phyloP scores from a whole-genome alignment of 35 echinoderm and acorn worm genomes.

The Heliocidaris erythrogramma region DNA sequence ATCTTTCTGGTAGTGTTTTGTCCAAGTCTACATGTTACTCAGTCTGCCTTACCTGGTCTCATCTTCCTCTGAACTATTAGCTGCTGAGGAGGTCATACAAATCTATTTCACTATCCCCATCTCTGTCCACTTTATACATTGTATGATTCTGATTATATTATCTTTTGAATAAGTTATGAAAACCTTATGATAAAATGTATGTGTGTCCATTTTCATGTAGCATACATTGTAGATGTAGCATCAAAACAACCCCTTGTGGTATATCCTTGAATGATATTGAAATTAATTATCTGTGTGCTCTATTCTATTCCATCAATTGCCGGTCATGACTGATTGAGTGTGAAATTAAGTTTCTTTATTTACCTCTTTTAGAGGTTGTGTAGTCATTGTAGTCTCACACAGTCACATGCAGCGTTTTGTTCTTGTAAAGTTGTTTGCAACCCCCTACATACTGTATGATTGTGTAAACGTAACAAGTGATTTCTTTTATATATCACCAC shows the following conservation, averaged over 20 bases:
- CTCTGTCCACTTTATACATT: no score
- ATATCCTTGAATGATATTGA: background rate
- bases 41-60: no score
- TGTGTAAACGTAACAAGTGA: background rate
- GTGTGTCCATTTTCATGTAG: no score
- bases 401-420: background rate
- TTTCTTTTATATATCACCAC: background rate
- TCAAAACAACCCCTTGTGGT: no score
- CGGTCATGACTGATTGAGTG: background rate
- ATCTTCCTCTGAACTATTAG: no score
- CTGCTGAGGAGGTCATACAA: no score
- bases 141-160: no score
- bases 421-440: background rate
- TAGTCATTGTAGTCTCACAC: background rate
- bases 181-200: no score
- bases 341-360: constrained; percentile 4
- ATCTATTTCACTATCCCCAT: no score
- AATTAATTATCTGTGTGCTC: background rate
- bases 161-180: no score
- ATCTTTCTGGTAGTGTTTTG: no score
- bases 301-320: background rate
- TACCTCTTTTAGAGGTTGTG: background rate
- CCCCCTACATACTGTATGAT: background rate
- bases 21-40: no score
- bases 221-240: background rate